Percentiles rank a stretch among this genome's conserved stretches.
These are phyloP conservation scores for Tetramorium parvispinum DNA, from an alignment of 1,140 invertebrate species.

Conservation along the genomic window DNA sequence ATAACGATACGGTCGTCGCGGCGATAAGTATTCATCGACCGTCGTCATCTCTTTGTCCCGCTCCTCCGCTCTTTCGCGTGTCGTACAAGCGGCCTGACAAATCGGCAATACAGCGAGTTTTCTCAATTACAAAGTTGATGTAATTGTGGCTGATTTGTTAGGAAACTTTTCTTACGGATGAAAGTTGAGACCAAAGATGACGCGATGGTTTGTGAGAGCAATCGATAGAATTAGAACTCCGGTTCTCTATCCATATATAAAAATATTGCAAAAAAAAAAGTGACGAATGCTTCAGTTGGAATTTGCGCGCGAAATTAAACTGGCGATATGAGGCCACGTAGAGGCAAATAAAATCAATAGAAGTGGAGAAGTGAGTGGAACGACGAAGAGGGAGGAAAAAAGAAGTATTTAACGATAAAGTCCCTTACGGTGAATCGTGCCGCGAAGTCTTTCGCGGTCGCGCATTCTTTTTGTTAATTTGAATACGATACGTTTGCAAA, in stretches of 20 bases:
- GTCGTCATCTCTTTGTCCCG: slow-evolving; percentile 6
- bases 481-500: not conserved
- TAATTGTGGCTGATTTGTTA: slow-evolving; percentile 44
- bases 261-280: slow-evolving; percentile 8
- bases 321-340: too few relatives aligned
- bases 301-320: slow-evolving; percentile 3
- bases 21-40: slow-evolving; percentile 47
- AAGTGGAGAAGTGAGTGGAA: not conserved
- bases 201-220: not conserved
- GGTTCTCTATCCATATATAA: not conserved
- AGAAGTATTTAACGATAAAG: not conserved
- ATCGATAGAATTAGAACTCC: not conserved
- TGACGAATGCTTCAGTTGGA: not conserved
- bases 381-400: not conserved
- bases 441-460: not conserved
- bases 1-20: slow-evolving; percentile 37
- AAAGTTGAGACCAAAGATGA: not conserved
- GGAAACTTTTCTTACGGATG: slow-evolving; percentile 23
- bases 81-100: slow-evolving; percentile 32
- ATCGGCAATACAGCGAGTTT: slow-evolving; percentile 4
- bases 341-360: not conserved
- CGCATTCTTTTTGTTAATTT: not conserved
- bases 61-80: not conserved
- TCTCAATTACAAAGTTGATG: slow-evolving; percentile 50
- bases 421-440: not conserved